phyloP scores from a whole-genome alignment of 2,113 vertebrate genomes.

The Eulemur macaco region DNA sequence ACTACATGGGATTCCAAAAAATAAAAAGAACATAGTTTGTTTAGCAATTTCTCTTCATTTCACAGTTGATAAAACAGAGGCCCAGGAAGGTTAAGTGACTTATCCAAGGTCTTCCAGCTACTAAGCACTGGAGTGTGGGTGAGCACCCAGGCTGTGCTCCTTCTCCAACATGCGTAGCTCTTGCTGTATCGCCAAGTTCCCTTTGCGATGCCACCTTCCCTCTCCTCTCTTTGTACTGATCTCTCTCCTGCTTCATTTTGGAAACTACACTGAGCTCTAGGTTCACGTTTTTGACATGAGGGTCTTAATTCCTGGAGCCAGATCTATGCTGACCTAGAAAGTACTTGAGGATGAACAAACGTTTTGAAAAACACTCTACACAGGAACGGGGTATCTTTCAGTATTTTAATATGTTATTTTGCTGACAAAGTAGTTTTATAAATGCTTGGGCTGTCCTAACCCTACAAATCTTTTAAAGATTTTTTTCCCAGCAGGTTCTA shows the following conservation, averaged over 20 bases:
- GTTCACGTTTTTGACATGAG: background rate
- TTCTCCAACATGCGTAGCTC: fast-evolving
- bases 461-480: background rate
- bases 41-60: slow-evolving; percentile 3
- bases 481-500: background rate
- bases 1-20: background rate
- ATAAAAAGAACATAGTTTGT: background rate
- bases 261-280: background rate
- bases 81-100: background rate
- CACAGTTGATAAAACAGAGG: background rate
- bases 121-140: fast-evolving
- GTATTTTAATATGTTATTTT: slow-evolving; percentile 32
- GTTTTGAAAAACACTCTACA: background rate
- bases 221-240: background rate
- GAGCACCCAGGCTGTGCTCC: background rate
- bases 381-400: background rate
- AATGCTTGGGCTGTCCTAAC: slow-evolving; percentile 1
- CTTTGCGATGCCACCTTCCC: background rate
- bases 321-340: background rate
- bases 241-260: background rate
- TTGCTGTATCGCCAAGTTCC: background rate
- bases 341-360: background rate
- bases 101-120: background rate
- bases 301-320: background rate
- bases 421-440: background rate